These are phyloP conservation scores for Platyscapa corneri DNA, from an alignment of 1,140 invertebrate species.

Conservation along the genomic window DNA sequence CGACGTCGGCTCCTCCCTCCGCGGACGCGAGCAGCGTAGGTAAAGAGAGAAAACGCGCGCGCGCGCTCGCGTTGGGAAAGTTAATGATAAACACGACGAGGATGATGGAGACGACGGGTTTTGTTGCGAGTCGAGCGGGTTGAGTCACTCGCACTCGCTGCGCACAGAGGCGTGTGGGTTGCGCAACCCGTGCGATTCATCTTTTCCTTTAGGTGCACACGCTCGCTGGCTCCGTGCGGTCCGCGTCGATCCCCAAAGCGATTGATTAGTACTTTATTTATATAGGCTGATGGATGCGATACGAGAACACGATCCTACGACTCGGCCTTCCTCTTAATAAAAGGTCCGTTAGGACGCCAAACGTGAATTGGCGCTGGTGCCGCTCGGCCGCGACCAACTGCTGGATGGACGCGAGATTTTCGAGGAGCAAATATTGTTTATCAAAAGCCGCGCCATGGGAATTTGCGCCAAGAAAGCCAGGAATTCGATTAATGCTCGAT, in stretches of 20 bases:
- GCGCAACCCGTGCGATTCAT: conserved; percentile 41
- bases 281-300: neutral
- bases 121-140: conserved; percentile 24
- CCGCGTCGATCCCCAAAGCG: neutral
- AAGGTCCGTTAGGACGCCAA: no score
- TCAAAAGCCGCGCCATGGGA: no score
- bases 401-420: no score
- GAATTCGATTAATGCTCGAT: no score
- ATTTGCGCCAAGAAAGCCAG: no score
- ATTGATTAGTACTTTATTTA: neutral
- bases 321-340: no score
- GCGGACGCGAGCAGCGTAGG: no score
- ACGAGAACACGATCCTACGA: no score
- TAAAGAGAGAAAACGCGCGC: neutral
- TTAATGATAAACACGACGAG: conserved; percentile 2
- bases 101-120: conserved; percentile 16
- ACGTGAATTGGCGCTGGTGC: no score
- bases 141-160: conserved; percentile 43
- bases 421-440: no score
- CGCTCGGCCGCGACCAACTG: no score
- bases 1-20: neutral
- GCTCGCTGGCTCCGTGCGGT: neutral
- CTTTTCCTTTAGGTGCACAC: neutral
- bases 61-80: conserved; percentile 33
- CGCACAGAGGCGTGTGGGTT: conserved; percentile 37